phyloP scores from a whole-genome alignment of 2,888 invertebrate species.

The Seira sanloemensis region DNA sequence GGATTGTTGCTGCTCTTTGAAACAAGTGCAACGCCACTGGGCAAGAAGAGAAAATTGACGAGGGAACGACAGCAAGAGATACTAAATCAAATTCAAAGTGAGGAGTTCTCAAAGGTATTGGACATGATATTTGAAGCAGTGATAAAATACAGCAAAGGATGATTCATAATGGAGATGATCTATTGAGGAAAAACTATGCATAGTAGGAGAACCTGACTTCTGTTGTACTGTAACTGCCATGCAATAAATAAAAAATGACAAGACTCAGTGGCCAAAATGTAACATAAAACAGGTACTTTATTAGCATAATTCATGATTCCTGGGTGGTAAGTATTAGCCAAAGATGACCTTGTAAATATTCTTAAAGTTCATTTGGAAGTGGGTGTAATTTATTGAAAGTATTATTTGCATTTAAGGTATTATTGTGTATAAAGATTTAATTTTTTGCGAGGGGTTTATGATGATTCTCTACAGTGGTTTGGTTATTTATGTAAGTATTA shows the following conservation, averaged over 20 bases:
- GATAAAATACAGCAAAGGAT: constrained; percentile 45
- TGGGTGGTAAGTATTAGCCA: too few species aligned
- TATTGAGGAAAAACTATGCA: not conserved
- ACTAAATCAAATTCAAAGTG: constrained; percentile 46
- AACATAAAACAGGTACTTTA: constrained; percentile 6
- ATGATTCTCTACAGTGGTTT: too few species aligned
- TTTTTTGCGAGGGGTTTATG: too few species aligned
- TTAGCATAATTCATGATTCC: too few species aligned
- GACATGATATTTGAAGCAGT: constrained; percentile 61
- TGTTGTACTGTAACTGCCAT: constrained; percentile 16
- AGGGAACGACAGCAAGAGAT: constrained; percentile 38
- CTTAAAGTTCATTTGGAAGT: too few species aligned
- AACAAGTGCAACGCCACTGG: constrained; percentile 24
- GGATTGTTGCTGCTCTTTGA: constrained; percentile 52
- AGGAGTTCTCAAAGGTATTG: constrained; percentile 57
- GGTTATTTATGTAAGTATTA: too few species aligned
- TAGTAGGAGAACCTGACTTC: not conserved
- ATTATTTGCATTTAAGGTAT: too few species aligned
- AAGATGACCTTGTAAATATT: too few species aligned
- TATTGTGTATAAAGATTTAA: too few species aligned
- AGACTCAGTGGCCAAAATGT: constrained; percentile 35
- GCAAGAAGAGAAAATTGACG: constrained; percentile 54
- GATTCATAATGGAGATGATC: not conserved
- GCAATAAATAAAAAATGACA: constrained; percentile 7
- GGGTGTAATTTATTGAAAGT: too few species aligned